Base-by-base conservation (phyloP, 2,113 vertebrate genomes). In the Crotalus viridis region DNA sequence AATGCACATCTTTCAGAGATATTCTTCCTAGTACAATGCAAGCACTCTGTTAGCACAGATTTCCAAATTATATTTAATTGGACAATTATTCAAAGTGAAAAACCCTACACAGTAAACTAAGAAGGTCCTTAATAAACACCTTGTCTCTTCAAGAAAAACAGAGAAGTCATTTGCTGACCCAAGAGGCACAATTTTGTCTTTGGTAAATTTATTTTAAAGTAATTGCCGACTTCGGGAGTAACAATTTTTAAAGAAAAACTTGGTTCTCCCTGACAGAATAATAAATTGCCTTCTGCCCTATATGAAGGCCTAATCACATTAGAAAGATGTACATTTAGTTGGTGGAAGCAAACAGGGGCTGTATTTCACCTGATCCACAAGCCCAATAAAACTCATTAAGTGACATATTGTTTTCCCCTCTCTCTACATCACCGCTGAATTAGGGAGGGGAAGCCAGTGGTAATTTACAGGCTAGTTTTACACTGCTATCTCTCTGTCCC, bases 81-180 rank as follows among this genome's bases (percentile, higher is more conserved):
- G 99, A 99, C 99, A 99, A 99, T 99, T 99, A 99, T 99, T 99
- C 99, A 99, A 99, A 99, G 98, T 98, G 98, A 98, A 99, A 99
- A 99, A 99, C 98, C 97, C 98, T 98, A 98, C 98, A 97, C 98
- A 98, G 98, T 98, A 99, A 99, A 99, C 97, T 98, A 99, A 98
- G 98, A 98, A 98, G 98, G 98, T 98, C 98, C 98, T 98, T 99
- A 99, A 99, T 99, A 99, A 99, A 99, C 98, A 99, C 98, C 98
- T 99, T 99, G 98, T 99, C 98, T 99, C 98, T 98, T 99, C 98
- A 98, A 98, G 98, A 99, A 99, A 99, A 99, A 99, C 99, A 98
- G 98, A 98, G 98, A 98, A 99, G 98, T 99, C 98, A 97, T 99
- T 99, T 99, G 98, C 98, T 98, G 98, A 99, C 99, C 99, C 99